These are phyloP conservation scores for Microctonus hyperodae DNA, from an alignment of 2,888 invertebrate species.

Conservation along the genomic window DNA sequence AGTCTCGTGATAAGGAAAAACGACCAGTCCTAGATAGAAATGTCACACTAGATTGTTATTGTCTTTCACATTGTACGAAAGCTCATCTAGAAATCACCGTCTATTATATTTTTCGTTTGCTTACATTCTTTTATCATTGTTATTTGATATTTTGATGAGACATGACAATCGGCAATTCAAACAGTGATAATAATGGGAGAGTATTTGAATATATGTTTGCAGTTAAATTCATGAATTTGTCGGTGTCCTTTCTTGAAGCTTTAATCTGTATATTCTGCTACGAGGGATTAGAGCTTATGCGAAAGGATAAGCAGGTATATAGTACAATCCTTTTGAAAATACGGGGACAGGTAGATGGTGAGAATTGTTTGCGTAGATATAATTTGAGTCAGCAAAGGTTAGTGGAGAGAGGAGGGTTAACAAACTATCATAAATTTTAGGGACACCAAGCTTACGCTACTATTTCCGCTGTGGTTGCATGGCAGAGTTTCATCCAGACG, in stretches of 20 bases:
- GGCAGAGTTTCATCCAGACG: slow-evolving; percentile 20
- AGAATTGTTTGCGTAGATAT: slow-evolving; percentile 47
- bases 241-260: background rate
- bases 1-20: slow-evolving; percentile 20
- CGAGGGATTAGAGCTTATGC: slow-evolving; percentile 9
- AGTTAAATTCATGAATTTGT: background rate
- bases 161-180: background rate
- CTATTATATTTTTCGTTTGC: background rate
- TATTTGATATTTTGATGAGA: background rate
- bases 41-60: slow-evolving; percentile 13
- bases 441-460: slow-evolving; percentile 32
- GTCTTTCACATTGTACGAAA: background rate
- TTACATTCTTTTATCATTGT: background rate
- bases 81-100: background rate
- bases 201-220: background rate
- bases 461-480: slow-evolving; percentile 31
- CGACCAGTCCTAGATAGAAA: slow-evolving; percentile 7
- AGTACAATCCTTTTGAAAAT: slow-evolving; percentile 27
- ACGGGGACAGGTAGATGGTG: slow-evolving; percentile 23
- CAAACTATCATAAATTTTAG: slow-evolving; percentile 54
- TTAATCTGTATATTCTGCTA: slow-evolving; percentile 8
- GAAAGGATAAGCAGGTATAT: background rate
- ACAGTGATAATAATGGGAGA: slow-evolving; percentile 1
- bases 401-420: slow-evolving; percentile 50
- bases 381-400: slow-evolving; percentile 47